Conservation (phyloP, 2,113 vertebrate species). For the Hypocryptadius cinnamomeus region DNA sequence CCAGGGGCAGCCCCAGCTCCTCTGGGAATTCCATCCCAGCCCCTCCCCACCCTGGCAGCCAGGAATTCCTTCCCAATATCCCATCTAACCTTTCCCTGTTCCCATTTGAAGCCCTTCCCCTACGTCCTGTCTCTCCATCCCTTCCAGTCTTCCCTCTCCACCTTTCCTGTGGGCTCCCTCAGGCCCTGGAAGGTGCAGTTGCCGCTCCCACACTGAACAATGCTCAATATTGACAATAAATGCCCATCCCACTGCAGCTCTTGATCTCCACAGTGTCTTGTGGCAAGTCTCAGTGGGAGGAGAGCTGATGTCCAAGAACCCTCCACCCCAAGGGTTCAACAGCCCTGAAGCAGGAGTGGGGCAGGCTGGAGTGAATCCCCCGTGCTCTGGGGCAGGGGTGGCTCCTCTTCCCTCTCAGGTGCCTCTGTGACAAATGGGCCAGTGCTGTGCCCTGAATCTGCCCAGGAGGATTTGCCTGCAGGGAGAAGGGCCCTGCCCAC, state of each 20-base stretch:
- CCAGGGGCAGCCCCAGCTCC: too few relatives aligned
- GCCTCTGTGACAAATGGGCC: not conserved
- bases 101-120: not conserved
- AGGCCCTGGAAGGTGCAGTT: not conserved
- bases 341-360: not conserved
- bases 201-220: not conserved
- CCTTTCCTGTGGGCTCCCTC: not conserved
- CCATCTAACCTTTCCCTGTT: rapidly evolving
- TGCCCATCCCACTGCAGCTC: not conserved
- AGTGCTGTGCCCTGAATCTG: not conserved
- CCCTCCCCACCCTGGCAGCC: too few relatives aligned
- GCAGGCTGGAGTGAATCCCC: not conserved
- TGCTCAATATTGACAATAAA: not conserved
- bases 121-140: not conserved
- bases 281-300: not conserved
- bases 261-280: not conserved
- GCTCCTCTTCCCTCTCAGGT: not conserved
- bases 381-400: too few relatives aligned
- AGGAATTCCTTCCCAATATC: too few relatives aligned
- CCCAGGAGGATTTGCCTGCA: not conserved
- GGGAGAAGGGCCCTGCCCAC: not conserved
- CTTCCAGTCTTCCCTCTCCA: not conserved
- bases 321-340: not conserved
- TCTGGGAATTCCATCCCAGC: too few relatives aligned
- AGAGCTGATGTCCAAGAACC: not conserved